Evolutionary conservation across 2,113 vertebrate genomes (phyloP), one percentile per base, ranked within the genome.

Genomic region (Marmota monax): DNA sequence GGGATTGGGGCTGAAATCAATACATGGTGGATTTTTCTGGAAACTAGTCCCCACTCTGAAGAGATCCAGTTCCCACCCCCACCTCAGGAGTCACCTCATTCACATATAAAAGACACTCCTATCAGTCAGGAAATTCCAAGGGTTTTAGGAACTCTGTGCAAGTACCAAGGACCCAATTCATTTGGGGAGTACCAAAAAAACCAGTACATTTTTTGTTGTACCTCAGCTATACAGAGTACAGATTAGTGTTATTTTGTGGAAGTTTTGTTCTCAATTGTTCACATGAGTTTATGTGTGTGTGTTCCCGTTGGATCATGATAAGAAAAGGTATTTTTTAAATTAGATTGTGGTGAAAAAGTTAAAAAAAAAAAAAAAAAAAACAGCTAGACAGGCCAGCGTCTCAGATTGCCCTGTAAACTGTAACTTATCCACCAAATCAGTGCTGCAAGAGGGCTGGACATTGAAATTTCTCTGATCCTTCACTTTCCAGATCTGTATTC

Each of bases 221-320:
- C 22, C 12, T 73, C 42, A 76, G 85, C 51, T 63, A 48, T 67
- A 82, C 27, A 14, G 29, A 53, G 78, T 34, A 84, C n/a, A 58
- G 29, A 88, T 51, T 51, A 29, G 27, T 56, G 34, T 79, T 80
- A 20, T 74, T 42, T 42, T 63, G 58, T 82, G 82, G 58, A 67
- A 48, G 45, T 39, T 92, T 82, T 29, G 10, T 53, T 39, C 16
- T 56, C 42, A 80, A 72, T 74, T 80, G 53, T 76, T 93, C 70
- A 20, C 18, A 11, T 74, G 73, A 37, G 34, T 42, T 48, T 94
- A 9, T 80, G 63, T 76, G 25, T 79, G 51, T n/a, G 18, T 83
- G 61, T 51, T 95, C 78, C 69, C 58, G n/a, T n/a, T 17, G 56
- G 56, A 76, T 85, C 72, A 63, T 45, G 56, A 89, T 37, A 42